Evolutionary conservation across 2,113 vertebrate species (phyloP), one percentile per base, ranked within the genome.

Genomic region (Hemiscyllium ocellatum): DNA sequence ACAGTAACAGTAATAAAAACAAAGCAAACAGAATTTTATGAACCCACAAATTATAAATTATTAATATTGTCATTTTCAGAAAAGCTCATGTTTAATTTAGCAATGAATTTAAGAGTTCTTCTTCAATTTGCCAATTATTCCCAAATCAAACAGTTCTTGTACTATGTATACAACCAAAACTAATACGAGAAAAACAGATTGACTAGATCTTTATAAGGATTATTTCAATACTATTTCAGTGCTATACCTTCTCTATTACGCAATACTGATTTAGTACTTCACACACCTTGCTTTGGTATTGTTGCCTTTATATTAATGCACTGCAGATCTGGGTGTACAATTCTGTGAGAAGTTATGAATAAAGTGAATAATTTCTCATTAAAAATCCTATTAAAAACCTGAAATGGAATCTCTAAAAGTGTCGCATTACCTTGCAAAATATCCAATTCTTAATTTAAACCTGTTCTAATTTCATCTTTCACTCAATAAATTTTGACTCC

Each of bases 11-110:
- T 98, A 98, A 98, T 98, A 98, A 98, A 98, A 97, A 96, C 97
- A 97, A 97, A 98, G 98, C 98, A 98, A 98, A 98, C 98, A 98
- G 47, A 95, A 47, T 95, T 72, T 95, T 95, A 95, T 72, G 69
- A 95, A 97, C 97, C 97, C 95, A 97, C 98, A 95, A 19, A 72
- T 72, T 72, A 47, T 97, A 97, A 98, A 98, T 98, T 98, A 98
- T 99, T 98, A 99, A 99, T 61, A 61, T 99, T 98, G 99, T 98
- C 97, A 97, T 97, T 98, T 98, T 98, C 98, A 98, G 98, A 37
- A 98, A 99, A 98, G 98, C 98, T 98, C 98, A 97, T 98, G 98
- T 98, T 99, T 98, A 98, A 98, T 98, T 99, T 98, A 98, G 98
- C 98, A 98, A 97, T 98, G 98, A 98, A 98, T 98, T 98, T 98